These are phyloP conservation scores for Proisotoma minuta DNA, from an alignment of 2,888 invertebrate species.

Conservation along the genomic window DNA sequence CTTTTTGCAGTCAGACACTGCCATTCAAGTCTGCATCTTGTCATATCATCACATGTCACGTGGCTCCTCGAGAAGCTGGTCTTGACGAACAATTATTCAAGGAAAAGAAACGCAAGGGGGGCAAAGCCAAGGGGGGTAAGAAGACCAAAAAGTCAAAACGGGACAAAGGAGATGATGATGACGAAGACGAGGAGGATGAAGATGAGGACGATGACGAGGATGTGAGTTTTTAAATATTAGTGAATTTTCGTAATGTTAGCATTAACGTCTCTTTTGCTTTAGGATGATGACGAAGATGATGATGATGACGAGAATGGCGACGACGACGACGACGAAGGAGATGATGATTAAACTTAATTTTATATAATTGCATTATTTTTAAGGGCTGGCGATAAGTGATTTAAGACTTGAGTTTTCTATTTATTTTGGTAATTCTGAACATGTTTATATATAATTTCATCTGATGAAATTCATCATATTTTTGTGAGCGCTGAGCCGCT, in stretches of 20 bases:
- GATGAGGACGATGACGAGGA: slow-evolving; percentile 2
- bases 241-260: no score
- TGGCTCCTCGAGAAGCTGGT: background rate
- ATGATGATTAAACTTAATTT: no score
- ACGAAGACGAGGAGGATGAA: background rate
- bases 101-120: background rate
- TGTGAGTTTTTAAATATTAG: no score
- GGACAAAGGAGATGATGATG: background rate
- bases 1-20: slow-evolving; percentile 23
- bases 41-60: slow-evolving; percentile 32
- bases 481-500: no score
- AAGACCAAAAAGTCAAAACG: background rate
- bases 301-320: background rate
- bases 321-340: background rate
- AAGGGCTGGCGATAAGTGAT: no score
- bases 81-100: slow-evolving; percentile 4
- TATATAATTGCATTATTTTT: no score
- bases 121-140: background rate
- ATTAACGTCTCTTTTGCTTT: no score
- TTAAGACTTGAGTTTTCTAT: no score
- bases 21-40: slow-evolving; percentile 32
- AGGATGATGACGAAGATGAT: background rate
- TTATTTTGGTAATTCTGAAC: no score
- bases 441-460: no score
- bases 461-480: no score